phyloP scores from a whole-genome alignment of 2,113 vertebrate genomes.

The Lonchura striata region DNA sequence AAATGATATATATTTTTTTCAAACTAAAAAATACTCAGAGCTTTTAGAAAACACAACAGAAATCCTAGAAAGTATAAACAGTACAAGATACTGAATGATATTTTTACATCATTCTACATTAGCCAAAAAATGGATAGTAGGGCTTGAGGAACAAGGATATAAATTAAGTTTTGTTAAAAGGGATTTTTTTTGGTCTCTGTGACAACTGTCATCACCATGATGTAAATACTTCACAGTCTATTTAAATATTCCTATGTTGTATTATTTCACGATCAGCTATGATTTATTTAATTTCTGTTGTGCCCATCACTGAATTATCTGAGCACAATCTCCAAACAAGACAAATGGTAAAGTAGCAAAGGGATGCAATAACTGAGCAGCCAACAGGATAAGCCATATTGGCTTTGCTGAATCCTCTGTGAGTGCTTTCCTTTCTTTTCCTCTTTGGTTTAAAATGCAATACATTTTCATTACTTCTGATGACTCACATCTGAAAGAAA shows the following conservation, averaged over 20 bases:
- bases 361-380: too few species aligned
- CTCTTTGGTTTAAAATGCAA: too few species aligned
- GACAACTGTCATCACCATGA: background rate
- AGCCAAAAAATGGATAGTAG: background rate
- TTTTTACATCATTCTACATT: background rate
- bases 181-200: background rate
- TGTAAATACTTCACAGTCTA: background rate
- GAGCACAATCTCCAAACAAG: too few species aligned
- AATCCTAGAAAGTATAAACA: background rate
- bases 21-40: background rate
- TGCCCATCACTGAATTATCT: too few species aligned
- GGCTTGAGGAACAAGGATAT: background rate
- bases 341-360: too few species aligned
- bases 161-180: background rate
- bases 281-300: too few species aligned
- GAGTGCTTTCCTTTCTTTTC: too few species aligned
- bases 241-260: background rate
- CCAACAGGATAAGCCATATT: too few species aligned
- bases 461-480: too few species aligned
- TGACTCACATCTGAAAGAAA: too few species aligned
- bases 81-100: background rate
- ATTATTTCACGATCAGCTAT: background rate
- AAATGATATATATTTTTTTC: background rate
- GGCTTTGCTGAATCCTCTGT: too few species aligned
- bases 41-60: background rate